Conservation (phyloP, 2,797 vertebrate species). For the Luscinia luscinia region DNA sequence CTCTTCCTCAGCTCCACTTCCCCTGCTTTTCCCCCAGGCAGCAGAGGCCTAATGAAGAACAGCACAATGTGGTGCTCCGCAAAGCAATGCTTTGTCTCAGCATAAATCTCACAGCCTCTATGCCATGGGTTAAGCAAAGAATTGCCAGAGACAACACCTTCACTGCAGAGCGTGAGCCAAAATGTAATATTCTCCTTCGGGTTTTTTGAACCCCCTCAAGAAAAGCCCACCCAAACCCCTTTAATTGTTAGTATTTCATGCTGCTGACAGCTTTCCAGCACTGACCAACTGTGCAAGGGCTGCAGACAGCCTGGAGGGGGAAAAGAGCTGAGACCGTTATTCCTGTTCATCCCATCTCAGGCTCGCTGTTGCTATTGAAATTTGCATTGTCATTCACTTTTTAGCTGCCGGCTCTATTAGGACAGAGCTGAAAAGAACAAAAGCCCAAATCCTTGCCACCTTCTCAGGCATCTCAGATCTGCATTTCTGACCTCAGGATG, state of each 20-base stretch:
- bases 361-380: constrained; percentile 25
- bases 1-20: constrained; percentile 79
- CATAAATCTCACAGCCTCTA: constrained; percentile 5
- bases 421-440: not conserved
- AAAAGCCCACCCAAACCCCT: not conserved
- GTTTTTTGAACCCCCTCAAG: not conserved
- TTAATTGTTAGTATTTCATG: not conserved
- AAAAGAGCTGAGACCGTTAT: constrained; percentile 51
- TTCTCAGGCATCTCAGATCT: not conserved
- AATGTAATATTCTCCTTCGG: fast-evolving
- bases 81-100: not conserved
- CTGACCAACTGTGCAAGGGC: not conserved
- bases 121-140: not conserved
- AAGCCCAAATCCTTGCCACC: not conserved
- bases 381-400: constrained; percentile 48
- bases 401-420: not conserved
- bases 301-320: constrained; percentile 31
- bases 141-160: constrained; percentile 27
- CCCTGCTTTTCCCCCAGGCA: constrained; percentile 80
- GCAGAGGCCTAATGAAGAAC: constrained; percentile 77
- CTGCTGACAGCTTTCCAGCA: constrained; percentile 1
- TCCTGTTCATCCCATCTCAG: constrained; percentile 42
- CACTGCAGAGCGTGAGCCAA: fast-evolving
- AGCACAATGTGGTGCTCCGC: not conserved
- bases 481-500: not conserved